phyloP scores from a whole-genome alignment of 2,797 vertebrate species.

The Oreochromis grahami region DNA sequence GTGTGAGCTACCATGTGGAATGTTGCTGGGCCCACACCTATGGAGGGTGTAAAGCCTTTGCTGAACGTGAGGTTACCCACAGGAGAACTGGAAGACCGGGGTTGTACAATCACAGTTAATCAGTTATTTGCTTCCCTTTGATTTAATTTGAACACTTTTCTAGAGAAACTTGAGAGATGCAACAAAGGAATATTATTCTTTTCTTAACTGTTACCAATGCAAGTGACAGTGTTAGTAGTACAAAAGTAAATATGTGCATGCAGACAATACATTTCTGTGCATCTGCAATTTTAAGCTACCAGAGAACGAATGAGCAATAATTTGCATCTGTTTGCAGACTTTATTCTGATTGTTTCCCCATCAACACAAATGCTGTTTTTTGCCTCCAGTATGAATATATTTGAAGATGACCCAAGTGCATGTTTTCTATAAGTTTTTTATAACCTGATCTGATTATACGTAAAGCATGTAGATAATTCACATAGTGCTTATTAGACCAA shows the following conservation, averaged over 20 bases:
- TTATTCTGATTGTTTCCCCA: neutral
- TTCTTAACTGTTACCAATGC: neutral
- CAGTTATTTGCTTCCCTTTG: neutral
- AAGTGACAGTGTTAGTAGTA: conserved; percentile 17
- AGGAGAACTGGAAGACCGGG: neutral
- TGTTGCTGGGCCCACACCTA: conserved; percentile 80
- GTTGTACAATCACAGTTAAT: conserved; percentile 2
- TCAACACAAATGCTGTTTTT: conserved; percentile 4
- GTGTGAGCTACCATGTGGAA: conserved; percentile 77
- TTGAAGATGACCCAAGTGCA: neutral
- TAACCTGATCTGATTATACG: neutral
- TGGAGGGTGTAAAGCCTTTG: conserved; percentile 63
- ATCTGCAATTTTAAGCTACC: conserved; percentile 40
- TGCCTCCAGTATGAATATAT: conserved; percentile 23
- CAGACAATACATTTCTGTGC: conserved; percentile 38
- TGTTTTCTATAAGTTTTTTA: neutral
- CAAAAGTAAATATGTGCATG: conserved; percentile 19
- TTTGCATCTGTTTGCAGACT: conserved; percentile 10
- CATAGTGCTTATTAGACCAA: neutral
- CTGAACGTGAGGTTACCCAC: conserved; percentile 62
- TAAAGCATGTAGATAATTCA: neutral
- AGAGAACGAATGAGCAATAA: neutral
- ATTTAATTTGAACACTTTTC: neutral
- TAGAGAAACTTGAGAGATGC: neutral
- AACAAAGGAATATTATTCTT: neutral